These are phyloP conservation scores for Palloptera scutellata DNA, from an alignment of 2,888 invertebrate species.

Conservation along the genomic window DNA sequence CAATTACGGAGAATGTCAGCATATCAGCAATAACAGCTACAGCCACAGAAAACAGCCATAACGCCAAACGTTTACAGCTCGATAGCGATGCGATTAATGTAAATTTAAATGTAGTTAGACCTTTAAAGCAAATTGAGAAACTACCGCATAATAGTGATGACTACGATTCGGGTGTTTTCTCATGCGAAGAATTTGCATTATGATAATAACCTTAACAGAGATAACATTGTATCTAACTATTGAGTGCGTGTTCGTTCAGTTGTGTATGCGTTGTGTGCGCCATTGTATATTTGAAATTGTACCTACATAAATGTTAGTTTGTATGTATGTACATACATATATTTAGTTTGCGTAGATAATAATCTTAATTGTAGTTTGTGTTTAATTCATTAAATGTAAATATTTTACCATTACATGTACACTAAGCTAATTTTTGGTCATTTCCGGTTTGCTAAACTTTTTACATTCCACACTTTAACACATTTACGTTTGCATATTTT, in stretches of 20 bases:
- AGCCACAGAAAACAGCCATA: neutral
- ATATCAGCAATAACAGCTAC: neutral
- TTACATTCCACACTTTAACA: neutral
- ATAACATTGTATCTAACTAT: neutral
- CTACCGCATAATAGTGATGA: constrained; percentile 37
- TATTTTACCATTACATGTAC: too few relatives aligned
- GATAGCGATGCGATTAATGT: constrained; percentile 25
- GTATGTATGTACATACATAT: neutral
- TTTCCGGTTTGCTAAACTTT: too few relatives aligned
- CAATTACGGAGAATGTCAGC: neutral
- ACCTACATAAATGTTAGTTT: neutral
- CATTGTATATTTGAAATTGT: neutral
- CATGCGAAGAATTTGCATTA: constrained; percentile 35
- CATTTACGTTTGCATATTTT: constrained; percentile 2
- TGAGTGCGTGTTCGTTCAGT: neutral
- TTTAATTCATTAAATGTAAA: too few relatives aligned
- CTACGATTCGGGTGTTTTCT: constrained; percentile 45
- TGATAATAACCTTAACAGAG: constrained; percentile 16
- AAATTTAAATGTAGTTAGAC: constrained; percentile 39
- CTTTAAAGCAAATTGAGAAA: constrained; percentile 42
- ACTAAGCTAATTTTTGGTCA: too few relatives aligned
- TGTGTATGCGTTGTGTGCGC: neutral
- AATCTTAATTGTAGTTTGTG: too few relatives aligned
- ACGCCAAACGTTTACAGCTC: neutral
- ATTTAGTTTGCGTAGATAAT: too few relatives aligned